Evolutionary conservation across 2,797 vertebrate species (phyloP).

Genomic region (Spinus olivaceus): DNA sequence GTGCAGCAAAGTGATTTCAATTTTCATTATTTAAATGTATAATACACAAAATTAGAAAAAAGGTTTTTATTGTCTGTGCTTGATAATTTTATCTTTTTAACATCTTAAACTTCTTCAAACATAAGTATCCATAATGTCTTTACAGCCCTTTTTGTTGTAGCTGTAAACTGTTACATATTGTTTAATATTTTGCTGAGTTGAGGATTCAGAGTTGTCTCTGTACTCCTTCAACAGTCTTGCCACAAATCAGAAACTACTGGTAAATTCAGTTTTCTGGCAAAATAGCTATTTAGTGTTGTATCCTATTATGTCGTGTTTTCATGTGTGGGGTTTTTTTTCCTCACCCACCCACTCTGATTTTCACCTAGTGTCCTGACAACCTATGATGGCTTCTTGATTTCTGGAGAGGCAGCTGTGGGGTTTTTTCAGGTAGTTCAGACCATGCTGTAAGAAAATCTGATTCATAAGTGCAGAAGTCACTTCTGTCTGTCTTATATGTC

Average conservation of each 20-base stretch:
- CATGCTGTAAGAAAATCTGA: neutral
- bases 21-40: neutral
- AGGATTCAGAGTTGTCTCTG: neutral
- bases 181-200: neutral
- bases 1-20: neutral
- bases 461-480: neutral
- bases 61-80: neutral
- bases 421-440: neutral
- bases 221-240: neutral
- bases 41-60: neutral
- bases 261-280: neutral
- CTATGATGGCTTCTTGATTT: neutral
- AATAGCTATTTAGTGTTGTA: neutral
- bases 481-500: neutral
- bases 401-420: neutral
- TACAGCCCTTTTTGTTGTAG: neutral
- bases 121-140: neutral
- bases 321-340: neutral
- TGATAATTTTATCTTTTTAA: neutral
- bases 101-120: neutral
- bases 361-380: neutral
- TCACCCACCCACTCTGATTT: neutral
- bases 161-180: neutral
- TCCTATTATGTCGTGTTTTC: neutral
- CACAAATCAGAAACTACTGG: neutral